Evolutionary conservation across 2,113 vertebrate species (phyloP).

Genomic region (Caretta caretta): DNA sequence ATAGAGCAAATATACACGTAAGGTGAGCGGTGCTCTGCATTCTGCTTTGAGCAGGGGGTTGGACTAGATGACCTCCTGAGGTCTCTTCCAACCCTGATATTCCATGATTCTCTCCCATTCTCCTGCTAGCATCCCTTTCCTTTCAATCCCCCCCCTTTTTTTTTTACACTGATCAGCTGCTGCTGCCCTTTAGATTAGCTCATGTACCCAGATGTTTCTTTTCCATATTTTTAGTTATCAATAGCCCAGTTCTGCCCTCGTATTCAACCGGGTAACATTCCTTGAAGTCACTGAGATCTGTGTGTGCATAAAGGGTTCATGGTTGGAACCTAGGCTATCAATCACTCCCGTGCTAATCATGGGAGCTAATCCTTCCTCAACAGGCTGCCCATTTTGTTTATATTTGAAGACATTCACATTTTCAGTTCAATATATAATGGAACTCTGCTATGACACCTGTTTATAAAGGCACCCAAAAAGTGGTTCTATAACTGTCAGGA

Average conservation of each 20-base stretch:
- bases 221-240: constrained; percentile 15
- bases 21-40: background rate
- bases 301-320: background rate
- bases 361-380: constrained; percentile 40
- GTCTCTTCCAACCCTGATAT: no score
- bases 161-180: background rate
- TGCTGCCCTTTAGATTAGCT: background rate
- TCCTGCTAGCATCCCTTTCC: background rate
- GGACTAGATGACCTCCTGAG: no score
- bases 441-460: constrained; percentile 4
- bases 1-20: background rate
- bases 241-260: background rate
- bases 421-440: constrained; percentile 20
- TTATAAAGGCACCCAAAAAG: constrained; percentile 26
- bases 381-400: constrained; percentile 46
- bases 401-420: constrained; percentile 27
- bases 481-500: background rate
- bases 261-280: background rate
- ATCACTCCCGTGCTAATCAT: constrained; percentile 9
- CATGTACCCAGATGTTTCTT: constrained; percentile 24
- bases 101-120: accelerated
- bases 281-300: background rate
- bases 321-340: constrained; percentile 12
- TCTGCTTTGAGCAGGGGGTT: background rate
- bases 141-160: background rate